A percentile compares a stretch with the other conserved stretches of the same genome.
phyloP scores from a whole-genome alignment of 2,113 vertebrate genomes.

The Prunella fulvescens region DNA sequence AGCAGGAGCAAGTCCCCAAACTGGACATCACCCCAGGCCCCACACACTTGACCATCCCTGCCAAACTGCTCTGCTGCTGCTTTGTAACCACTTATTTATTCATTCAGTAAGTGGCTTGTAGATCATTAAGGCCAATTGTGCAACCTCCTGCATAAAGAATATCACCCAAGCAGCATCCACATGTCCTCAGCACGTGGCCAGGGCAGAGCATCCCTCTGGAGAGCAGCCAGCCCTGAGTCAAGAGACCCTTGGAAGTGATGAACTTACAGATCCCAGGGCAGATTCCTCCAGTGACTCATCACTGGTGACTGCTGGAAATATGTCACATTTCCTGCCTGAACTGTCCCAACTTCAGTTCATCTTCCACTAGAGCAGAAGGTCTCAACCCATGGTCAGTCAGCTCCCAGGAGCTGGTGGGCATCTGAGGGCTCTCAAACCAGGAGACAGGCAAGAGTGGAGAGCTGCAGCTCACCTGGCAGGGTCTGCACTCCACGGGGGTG shows the following conservation, averaged over 20 bases:
- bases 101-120: background rate
- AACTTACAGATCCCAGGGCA: background rate
- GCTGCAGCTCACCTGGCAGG: background rate
- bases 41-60: background rate
- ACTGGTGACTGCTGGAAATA: background rate
- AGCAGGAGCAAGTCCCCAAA: background rate
- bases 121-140: background rate
- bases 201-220: background rate
- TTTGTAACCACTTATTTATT: background rate
- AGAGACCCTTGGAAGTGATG: background rate
- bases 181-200: background rate
- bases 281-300: conserved; percentile 26
- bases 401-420: background rate
- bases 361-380: background rate
- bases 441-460: background rate
- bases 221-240: background rate
- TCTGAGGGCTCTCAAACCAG: background rate
- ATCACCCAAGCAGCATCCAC: background rate
- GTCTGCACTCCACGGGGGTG: background rate
- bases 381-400: background rate
- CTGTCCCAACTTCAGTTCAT: background rate
- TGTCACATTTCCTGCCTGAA: conserved; percentile 40
- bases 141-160: background rate
- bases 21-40: background rate
- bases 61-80: background rate